Base-by-base conservation (phyloP, 2,888 invertebrate species). In the Chrysolina haemoptera region DNA sequence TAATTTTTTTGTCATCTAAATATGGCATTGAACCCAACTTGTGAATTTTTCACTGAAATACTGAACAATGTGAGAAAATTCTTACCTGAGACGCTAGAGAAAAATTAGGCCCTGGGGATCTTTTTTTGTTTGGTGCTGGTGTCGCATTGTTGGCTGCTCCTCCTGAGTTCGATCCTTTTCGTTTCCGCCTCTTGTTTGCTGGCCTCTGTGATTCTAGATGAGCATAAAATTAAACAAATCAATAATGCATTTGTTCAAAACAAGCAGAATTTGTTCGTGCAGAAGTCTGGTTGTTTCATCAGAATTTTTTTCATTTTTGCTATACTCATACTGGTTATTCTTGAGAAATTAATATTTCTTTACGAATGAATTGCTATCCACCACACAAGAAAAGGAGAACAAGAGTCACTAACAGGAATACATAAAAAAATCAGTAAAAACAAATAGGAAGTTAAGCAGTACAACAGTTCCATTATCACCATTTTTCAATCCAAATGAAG, bases 91-190 rank as follows among this genome's bases (percentile, higher is more conserved):
- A 96, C 82, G 98, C 97, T 88, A 98, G 92, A 81, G 96, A 96
- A 90, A 98, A 98, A 90, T 96, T 97, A 85, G 97, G 98, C 86
- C 98, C 98, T 77, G 98, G 98, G 62, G 98, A 98, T 85, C 98
- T 91, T 87, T 98, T 98, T 92, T 98, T 97, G 89, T 96, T 96
- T 81, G 96, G 94, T 78, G 94, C 95, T 77, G 96, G 95, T 53
- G 96, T 95, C 76, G 95, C 94, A 76, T 92, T 94, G 89, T 94
- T 96, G 65, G 93, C 93, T 73, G 93, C 93, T 76, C 95, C 95
- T 50, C 96, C 95, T 11, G 96, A 95, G 80, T 94, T 92, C 83
- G 97, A 96, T 73, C 96, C 96, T 90, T 98, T 98, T 88, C 98
- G 93, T 92, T 98, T 98, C 90, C 98, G 94, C 82, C 98, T 91